phyloP scores from a whole-genome alignment of 1,140 invertebrate species.

The Trichomalopsis sarcophagae region DNA sequence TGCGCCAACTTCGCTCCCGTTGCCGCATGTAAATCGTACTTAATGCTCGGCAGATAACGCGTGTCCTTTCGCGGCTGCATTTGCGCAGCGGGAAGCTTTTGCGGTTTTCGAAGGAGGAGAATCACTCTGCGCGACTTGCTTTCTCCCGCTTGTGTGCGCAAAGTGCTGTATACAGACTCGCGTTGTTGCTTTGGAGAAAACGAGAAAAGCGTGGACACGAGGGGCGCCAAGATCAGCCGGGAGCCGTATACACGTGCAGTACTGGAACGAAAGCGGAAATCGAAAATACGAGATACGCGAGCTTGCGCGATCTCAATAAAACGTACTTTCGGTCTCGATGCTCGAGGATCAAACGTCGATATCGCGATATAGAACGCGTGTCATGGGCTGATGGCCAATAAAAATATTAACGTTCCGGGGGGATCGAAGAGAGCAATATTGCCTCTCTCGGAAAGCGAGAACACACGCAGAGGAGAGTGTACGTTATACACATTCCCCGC shows the following conservation, averaged over 20 bases:
- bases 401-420: no score
- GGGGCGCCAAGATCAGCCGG: no score
- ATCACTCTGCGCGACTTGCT: slow-evolving; percentile 14
- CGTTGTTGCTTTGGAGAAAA: not conserved
- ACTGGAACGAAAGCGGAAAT: no score
- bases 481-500: not conserved
- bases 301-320: no score
- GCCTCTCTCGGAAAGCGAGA: not conserved
- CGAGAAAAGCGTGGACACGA: not conserved
- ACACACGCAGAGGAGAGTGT: no score
- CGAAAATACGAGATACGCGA: no score
- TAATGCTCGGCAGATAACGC: slow-evolving; percentile 42
- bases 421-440: not conserved
- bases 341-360: no score
- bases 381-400: no score
- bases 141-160: not conserved
- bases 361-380: no score
- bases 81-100: not conserved
- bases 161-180: slow-evolving; percentile 17
- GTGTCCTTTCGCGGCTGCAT: not conserved
- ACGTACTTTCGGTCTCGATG: no score
- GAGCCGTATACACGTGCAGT: no score
- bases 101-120: slow-evolving; percentile 27
- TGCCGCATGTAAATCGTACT: slow-evolving; percentile 40
- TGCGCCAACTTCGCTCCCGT: slow-evolving; percentile 28